Percentiles rank a stretch among this genome's conserved stretches.
These are phyloP conservation scores for Leptopilina myrica DNA, from an alignment of 2,888 invertebrate species.

Conservation along the genomic window DNA sequence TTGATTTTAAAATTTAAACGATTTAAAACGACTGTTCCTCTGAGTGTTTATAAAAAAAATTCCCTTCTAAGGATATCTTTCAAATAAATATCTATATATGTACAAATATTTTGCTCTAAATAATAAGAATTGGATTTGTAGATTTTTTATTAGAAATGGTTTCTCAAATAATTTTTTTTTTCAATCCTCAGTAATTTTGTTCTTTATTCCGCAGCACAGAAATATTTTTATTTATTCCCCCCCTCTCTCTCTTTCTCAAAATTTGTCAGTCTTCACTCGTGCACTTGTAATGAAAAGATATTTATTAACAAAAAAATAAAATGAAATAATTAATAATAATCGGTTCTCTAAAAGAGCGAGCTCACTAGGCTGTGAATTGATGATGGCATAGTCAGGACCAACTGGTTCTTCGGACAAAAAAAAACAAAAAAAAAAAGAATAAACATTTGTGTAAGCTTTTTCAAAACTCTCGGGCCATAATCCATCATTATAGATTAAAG, in stretches of 20 bases:
- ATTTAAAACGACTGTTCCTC: conserved; percentile 21
- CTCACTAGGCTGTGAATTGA: conserved; percentile 57
- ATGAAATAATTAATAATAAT: conserved; percentile 26
- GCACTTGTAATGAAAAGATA: conserved; percentile 45
- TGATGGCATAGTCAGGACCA: conserved; percentile 45
- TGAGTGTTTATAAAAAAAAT: neutral
- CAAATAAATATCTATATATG: too few relatives aligned
- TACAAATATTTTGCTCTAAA: too few relatives aligned
- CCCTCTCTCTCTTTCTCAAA: conserved; percentile 8
- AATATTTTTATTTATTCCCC: conserved; percentile 30
- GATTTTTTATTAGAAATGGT: too few relatives aligned
- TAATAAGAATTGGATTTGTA: too few relatives aligned
- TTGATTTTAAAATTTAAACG: neutral
- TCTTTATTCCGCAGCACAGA: neutral
- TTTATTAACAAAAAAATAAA: conserved; percentile 35
- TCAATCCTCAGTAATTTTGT: too few relatives aligned
- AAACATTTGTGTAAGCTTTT: conserved; percentile 42
- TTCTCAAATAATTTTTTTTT: too few relatives aligned
- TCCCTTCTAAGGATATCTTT: neutral
- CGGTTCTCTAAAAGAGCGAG: conserved; percentile 53
- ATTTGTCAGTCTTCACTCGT: conserved; percentile 40
- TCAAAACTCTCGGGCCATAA: conserved; percentile 37
- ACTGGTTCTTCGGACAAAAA: conserved; percentile 28
- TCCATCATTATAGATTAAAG: conserved; percentile 41
- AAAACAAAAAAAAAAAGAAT: neutral